Evolutionary conservation across 2,797 vertebrate species (phyloP), one percentile per base, ranked within the genome.

Genomic region (Spondyliosoma cantharus): DNA sequence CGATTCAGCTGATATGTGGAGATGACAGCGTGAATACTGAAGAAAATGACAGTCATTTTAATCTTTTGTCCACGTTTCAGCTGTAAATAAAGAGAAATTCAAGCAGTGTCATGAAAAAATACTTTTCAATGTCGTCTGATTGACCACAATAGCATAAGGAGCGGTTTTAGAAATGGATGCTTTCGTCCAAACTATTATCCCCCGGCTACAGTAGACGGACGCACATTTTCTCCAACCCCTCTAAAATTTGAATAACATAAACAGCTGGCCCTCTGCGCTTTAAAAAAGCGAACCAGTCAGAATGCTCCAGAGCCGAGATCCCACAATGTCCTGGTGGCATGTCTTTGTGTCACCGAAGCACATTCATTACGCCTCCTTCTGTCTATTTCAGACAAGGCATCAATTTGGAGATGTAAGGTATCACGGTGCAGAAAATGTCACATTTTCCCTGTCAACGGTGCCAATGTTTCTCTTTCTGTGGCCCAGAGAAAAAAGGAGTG

Each of bases 351-450:
- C 84, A 84, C 81, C 82, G 74, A 91, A 92, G 90, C 82, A 84
- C 90, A 91, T 93, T 95, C 92, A 96, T 95, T 95, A 94, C 84
- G 89, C 90, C 88, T 92, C 93, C 92, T 93, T 89, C 92, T 91
- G 92, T 91, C 54, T 88, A 93, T 95, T 95, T 95, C 91, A 94
- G 86, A 95, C 94, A 93, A 94, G 93, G 93, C 94, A 92, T 96
- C 93, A 95, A 95, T 96, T 96, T 95, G 95, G 94, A 94, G 91
- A 95, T 92, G 89, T 94, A 94, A 95, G 95, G 91, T 94, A 96
- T 97, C 95, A 94, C 93, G 85, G 93, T 93, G 94, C 87, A 94
- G 92, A 96, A 97, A 96, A 97, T 95, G 94, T 93, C 95, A 94
- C 94, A 95, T 95, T 96, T 89, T 84, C 85, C 93, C 92, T 83